Conservation (phyloP, 2,113 vertebrate genomes). For the Antechinus stuartii region DNA sequence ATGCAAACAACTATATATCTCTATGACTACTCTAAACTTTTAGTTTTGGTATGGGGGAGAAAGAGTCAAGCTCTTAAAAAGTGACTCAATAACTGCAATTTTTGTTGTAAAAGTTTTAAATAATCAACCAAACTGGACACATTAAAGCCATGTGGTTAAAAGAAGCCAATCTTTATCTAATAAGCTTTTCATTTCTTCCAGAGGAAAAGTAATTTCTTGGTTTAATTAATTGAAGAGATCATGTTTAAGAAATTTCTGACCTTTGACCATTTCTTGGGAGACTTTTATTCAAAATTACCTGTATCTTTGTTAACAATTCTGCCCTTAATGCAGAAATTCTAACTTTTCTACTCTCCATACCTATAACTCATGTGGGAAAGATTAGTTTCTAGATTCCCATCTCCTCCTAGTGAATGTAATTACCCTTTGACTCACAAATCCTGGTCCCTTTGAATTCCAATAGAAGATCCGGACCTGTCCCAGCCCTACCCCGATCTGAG, state of each 20-base stretch:
- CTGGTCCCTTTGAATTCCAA: too few relatives aligned
- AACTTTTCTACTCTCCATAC: neutral
- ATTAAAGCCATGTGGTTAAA: neutral
- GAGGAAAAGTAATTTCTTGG: neutral
- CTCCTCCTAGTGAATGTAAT: too few relatives aligned
- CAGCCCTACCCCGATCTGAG: too few relatives aligned
- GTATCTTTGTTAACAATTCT: constrained; percentile 16
- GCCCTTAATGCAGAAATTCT: neutral
- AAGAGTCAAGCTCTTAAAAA: constrained; percentile 46
- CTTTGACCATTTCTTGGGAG: constrained; percentile 30
- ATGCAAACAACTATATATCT: constrained; percentile 35
- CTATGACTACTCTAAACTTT: constrained; percentile 39
- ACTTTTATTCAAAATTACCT: constrained; percentile 55
- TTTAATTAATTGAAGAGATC: constrained; percentile 41
- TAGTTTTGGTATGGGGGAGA: neutral
- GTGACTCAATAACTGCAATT: constrained; percentile 39
- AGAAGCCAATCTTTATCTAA: constrained; percentile 17
- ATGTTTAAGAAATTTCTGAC: constrained; percentile 26
- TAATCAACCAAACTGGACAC: constrained; percentile 5
- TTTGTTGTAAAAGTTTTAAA: neutral
- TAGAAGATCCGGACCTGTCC: too few relatives aligned
- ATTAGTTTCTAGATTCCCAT: too few relatives aligned
- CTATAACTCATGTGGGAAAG: neutral
- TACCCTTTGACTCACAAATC: too few relatives aligned
- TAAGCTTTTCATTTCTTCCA: constrained; percentile 4